Base-by-base conservation (phyloP, 2,797 vertebrate species). In the Tenualosa ilisha region DNA sequence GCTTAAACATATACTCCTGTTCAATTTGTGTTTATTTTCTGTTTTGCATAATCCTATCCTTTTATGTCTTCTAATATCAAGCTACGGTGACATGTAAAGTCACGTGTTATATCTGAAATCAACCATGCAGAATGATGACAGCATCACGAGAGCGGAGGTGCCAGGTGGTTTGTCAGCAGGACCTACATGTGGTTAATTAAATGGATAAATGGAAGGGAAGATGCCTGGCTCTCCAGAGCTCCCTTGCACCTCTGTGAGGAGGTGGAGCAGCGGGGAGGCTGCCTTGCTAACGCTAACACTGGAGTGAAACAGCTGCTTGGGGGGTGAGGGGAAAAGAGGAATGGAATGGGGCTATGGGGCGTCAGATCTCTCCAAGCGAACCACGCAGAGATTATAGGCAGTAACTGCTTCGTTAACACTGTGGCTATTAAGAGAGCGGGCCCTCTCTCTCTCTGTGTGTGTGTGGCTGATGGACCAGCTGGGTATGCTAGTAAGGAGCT, bases 111-210 rank as follows among this genome's bases (percentile, higher is more conserved):
- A 31, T 65, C n/a, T 65, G 24, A 65, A 65, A 65, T 31, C 63
- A 65, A 13, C 63, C 24, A 31, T 26, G 24, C 26, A 31, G 63
- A 65, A 31, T 31, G 11, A 26, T 3, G 63, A 3, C 3, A 65
- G 24, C 63, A 12, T 65, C 11, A 31, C 26, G 26, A 31, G 8
- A 65, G 26, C n/a, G 13, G 46, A 7, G 3, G 46, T 65, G 24
- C 63, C 24, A 65, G 63, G 63, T 65, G 26, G 24, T 65, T 26
- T 24, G 7, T 59, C 56, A 59, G 56, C 20, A 20, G 56, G 56
- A 59, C 56, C 56, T 59, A 59, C 56, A 59, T 59, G 56, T 20
- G 56, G 56, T 59, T 59, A 59, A 59, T 59, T 59, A 59, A 59
- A 59, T 59, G 26, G 63, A 65, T 12, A 65, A 4, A 13, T 26